phyloP scores from a whole-genome alignment of 2,888 invertebrate genomes.

The Ophraella communa region DNA sequence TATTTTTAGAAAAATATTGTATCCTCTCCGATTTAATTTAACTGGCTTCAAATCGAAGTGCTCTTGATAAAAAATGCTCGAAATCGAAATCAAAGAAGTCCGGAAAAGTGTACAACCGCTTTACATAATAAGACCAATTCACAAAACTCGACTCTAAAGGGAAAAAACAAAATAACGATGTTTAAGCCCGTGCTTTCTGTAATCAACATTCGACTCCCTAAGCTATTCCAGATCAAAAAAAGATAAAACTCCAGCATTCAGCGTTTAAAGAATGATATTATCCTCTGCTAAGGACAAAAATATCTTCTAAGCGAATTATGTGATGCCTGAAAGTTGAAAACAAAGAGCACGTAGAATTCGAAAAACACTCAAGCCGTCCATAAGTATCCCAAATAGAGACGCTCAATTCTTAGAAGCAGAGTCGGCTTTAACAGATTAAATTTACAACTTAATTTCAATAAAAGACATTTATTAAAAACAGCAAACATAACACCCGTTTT shows the following conservation, averaged over 20 bases:
- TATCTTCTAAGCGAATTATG: constrained; percentile 25
- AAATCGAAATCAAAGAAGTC: neutral
- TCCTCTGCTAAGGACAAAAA: constrained; percentile 26
- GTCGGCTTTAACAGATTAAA: neutral
- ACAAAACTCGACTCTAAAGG: neutral
- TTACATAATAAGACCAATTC: neutral
- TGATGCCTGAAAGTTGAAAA: constrained; percentile 22
- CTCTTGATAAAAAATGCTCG: neutral
- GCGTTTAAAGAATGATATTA: constrained; percentile 25
- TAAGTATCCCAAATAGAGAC: constrained; percentile 21
- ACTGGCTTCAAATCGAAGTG: too few relatives aligned
- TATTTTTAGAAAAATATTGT: too few relatives aligned
- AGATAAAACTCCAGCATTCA: constrained; percentile 22
- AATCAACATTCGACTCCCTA: constrained; percentile 14
- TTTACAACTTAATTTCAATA: neutral
- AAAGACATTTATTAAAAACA: too few relatives aligned
- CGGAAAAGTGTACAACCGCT: neutral
- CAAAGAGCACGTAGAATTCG: constrained; percentile 25
- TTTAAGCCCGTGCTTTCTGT: neutral
- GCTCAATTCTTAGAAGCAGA: neutral
- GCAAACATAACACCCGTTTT: too few relatives aligned
- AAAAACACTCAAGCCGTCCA: constrained; percentile 24
- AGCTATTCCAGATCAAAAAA: constrained; percentile 16
- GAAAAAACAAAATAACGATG: neutral
- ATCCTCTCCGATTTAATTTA: too few relatives aligned